Evolutionary conservation across 2,113 vertebrate species (phyloP), one percentile per base, ranked within the genome.

Genomic region (Andinoacara biseriatus): DNA sequence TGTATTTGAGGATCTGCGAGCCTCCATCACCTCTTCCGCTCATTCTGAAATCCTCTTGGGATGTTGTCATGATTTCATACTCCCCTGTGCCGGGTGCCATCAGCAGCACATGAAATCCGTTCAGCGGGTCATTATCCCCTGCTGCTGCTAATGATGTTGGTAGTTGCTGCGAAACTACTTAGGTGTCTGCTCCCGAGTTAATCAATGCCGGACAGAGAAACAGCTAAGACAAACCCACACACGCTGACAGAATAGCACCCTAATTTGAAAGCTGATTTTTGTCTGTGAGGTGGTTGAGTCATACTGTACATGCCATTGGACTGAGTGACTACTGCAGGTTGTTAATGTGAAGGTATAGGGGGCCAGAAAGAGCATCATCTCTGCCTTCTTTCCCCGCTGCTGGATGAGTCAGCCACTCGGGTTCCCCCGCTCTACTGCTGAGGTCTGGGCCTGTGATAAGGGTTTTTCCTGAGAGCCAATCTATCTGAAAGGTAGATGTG

Each of bases 341-440:
- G 86, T 89, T 91, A 85, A 84, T 90, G 20, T 17, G 67, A 81
- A 76, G 78, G 80, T 69, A 85, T 49, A 8, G 58, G 10, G 10
- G 69, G 63, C 40, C 74, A 61, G 76, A 85, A 52, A 76, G 77
- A 81, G 80, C 60, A 11, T 80, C 89, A 72, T 86, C 57, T 79
- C 62, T 2, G 26, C 26, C 49, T 52, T 57, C 35, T 85, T 62
- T 61, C 67, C 69, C 67, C 82, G 82, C 83, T 88, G 75, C 76
- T 86, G 82, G 74, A 93, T 94, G 92, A 94, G 91, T 95, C 92
- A 94, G 89, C 87, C 88, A 40, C 85, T 81, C 40, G 81, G 90
- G 77, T 86, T 81, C 80, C 87, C 82, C 79, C 17, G 13, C 89
- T 91, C 26, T 83, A 76, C 77, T 80, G 89, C 86, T 58, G 57